Conservation (phyloP, 2,797 vertebrate species). For the Gila robusta region DNA sequence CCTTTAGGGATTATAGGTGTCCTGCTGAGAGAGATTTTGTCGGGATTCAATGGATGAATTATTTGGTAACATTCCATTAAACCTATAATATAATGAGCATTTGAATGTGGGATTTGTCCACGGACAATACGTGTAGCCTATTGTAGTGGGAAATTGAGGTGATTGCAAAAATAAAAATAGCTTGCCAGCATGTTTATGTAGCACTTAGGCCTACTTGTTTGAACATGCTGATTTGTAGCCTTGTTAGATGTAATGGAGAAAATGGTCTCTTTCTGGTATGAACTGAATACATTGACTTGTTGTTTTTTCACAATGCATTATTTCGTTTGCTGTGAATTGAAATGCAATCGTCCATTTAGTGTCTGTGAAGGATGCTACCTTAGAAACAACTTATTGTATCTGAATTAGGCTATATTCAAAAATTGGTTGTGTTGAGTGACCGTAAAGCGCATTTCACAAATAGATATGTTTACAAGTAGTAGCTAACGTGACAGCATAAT, state of each 20-base stretch:
- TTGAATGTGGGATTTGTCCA: constrained; percentile 1
- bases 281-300: background rate
- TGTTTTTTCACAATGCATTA: background rate
- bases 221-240: background rate
- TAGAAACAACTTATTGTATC: background rate
- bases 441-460: background rate
- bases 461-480: background rate
- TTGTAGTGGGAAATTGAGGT: background rate
- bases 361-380: constrained; percentile 1
- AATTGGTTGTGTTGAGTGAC: background rate
- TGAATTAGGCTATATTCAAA: background rate
- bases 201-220: background rate
- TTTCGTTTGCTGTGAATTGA: background rate
- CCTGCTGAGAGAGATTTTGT: constrained; percentile 24
- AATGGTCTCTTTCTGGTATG: background rate
- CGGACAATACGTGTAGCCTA: background rate
- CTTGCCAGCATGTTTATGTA: background rate
- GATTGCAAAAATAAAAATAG: background rate
- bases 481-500: constrained; percentile 4
- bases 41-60: constrained; percentile 19
- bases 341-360: background rate
- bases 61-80: constrained; percentile 33
- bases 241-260: constrained; percentile 11
- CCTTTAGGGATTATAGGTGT: constrained; percentile 58
- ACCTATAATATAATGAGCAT: background rate